Conservation (phyloP, 2,113 vertebrate genomes). For the Mesembrinibis cayennensis region DNA sequence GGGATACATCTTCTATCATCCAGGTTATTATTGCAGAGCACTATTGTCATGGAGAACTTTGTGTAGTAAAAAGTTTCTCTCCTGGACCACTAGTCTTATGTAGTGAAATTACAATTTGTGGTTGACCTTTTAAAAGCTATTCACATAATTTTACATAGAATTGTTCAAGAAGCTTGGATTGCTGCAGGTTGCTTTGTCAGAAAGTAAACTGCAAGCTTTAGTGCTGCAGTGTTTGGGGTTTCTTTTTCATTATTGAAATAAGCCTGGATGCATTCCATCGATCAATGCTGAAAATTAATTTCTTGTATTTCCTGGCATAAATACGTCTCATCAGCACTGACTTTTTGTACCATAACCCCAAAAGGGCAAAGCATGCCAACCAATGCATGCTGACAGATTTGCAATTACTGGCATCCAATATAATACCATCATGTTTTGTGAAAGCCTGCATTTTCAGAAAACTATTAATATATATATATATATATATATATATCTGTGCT, state of each 20-base stretch:
- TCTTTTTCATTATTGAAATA: constrained; percentile 28
- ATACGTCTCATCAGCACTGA: constrained; percentile 45
- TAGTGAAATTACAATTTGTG: background rate
- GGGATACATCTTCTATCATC: background rate
- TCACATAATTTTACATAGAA: background rate
- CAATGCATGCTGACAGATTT: background rate
- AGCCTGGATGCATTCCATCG: constrained; percentile 47
- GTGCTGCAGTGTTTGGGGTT: background rate
- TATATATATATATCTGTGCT: background rate
- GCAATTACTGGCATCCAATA: background rate
- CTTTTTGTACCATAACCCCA: constrained; percentile 5
- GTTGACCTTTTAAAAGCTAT: background rate
- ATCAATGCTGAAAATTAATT: constrained; percentile 70
- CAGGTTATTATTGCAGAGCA: background rate
- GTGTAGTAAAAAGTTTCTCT: background rate
- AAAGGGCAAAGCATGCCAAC: background rate
- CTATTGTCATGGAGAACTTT: background rate
- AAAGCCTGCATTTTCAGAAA: background rate
- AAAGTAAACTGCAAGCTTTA: background rate
- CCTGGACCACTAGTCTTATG: background rate
- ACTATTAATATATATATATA: background rate
- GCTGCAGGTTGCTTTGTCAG: background rate
- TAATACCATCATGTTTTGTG: background rate
- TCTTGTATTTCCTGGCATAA: constrained; percentile 52
- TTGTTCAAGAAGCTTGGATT: background rate